A percentile compares a stretch with the other conserved stretches of the same genome.
Conservation (phyloP, 2,888 invertebrate genomes). For the Hypsopygia costalis region DNA sequence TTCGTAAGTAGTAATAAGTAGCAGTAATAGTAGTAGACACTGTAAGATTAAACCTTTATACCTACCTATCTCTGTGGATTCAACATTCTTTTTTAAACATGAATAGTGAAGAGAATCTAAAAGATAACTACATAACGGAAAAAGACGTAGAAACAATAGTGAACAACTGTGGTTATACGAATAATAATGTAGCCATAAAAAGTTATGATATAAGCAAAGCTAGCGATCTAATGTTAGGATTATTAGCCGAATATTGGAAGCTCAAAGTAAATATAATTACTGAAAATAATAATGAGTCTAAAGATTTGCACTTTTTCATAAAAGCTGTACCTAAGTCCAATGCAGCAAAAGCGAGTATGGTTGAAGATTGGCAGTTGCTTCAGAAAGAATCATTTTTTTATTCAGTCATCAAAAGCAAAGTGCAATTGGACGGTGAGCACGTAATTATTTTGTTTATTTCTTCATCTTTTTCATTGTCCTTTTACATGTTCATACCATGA, state of each 20-base stretch:
- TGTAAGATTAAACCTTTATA: no score
- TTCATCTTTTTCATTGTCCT: no score
- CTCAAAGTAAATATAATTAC: conserved; percentile 38
- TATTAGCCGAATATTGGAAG: conserved; percentile 65
- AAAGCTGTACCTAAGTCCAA: conserved; percentile 58
- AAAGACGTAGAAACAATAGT: conserved; percentile 46
- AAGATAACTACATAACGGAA: conserved; percentile 30
- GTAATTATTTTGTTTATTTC: not conserved
- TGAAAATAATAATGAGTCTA: conserved; percentile 19
- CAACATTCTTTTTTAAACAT: no score
- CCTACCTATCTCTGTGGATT: no score
- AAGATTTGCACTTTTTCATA: conserved; percentile 48
- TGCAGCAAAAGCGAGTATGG: conserved; percentile 59
- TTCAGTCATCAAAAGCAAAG: conserved; percentile 39
- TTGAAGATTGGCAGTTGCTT: conserved; percentile 50
- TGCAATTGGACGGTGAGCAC: conserved; percentile 47
- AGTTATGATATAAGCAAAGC: conserved; percentile 43
- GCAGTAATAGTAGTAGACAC: no score
- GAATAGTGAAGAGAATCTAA: conserved; percentile 3
- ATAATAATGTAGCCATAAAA: conserved; percentile 28
- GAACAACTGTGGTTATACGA: conserved; percentile 27
- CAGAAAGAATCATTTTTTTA: conserved; percentile 60
- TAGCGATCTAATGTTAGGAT: conserved; percentile 67
- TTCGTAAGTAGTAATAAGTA: no score
- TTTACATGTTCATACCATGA: no score